Percentiles rank a stretch among this genome's conserved stretches.
Evolutionary conservation across 2,797 vertebrate genomes (phyloP).

Genomic region (Ceyx erithaca): DNA sequence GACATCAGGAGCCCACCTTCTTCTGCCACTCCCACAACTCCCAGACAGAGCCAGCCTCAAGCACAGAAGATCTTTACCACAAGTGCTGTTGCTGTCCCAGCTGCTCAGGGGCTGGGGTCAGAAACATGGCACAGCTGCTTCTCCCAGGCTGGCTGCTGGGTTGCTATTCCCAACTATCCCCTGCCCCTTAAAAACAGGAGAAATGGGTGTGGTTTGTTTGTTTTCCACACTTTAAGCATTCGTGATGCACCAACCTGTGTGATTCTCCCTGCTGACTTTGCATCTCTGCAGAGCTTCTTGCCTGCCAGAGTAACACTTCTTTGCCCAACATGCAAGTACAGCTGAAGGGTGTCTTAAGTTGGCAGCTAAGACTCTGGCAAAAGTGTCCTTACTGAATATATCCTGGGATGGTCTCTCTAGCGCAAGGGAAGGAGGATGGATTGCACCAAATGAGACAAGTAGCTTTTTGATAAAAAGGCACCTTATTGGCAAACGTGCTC

Average conservation of each 20-base stretch:
- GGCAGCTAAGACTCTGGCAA: neutral
- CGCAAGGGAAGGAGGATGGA: neutral
- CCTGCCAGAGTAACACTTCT: neutral
- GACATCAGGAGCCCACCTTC: neutral
- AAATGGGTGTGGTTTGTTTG: neutral
- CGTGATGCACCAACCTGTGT: neutral
- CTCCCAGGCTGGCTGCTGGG: neutral
- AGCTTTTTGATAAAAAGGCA: neutral
- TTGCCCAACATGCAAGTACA: neutral
- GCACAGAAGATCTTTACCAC: fast-evolving
- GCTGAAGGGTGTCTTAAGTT: neutral
- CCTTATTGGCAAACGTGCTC: neutral
- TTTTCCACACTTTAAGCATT: neutral
- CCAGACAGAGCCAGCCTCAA: too few relatives aligned
- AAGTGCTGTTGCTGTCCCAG: neutral
- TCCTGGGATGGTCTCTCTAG: neutral
- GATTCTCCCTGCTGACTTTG: neutral
- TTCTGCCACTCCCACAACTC: neutral
- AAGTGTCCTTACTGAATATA: neutral
- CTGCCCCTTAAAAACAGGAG: neutral
- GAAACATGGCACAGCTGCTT: fast-evolving
- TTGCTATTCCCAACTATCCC: neutral
- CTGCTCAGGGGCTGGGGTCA: neutral
- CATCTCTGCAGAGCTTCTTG: neutral
- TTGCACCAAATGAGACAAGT: neutral